Evolutionary conservation across 2,113 vertebrate genomes (phyloP).

Genomic region (Rhegmatorhina hoffmannsi): DNA sequence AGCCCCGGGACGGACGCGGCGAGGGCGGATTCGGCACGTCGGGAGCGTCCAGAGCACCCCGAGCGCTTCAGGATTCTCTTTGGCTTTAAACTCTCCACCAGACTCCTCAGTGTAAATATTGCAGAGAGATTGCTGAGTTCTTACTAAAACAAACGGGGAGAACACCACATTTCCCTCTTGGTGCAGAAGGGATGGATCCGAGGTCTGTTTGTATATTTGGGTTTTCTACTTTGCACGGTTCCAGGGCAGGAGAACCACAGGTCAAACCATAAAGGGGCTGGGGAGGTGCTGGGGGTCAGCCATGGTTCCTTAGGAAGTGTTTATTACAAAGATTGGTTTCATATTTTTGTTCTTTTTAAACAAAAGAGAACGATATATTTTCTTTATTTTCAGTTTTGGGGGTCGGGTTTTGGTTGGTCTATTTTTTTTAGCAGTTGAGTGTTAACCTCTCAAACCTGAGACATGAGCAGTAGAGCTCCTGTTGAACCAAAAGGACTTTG

Average conservation of each 20-base stretch:
- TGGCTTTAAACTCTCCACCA: slow-evolving; percentile 71
- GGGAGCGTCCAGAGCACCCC: too few species aligned
- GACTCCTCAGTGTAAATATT: slow-evolving; percentile 80
- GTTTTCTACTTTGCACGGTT: slow-evolving; percentile 85
- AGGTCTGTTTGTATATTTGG: slow-evolving; percentile 85
- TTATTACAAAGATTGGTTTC: slow-evolving; percentile 65
- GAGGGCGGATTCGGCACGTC: not conserved
- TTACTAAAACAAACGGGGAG: slow-evolving; percentile 66
- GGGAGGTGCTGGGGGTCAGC: slow-evolving; percentile 36
- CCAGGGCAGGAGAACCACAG: slow-evolving; percentile 77
- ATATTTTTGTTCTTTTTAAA: slow-evolving; percentile 59
- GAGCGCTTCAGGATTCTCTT: not conserved
- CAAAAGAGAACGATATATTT: slow-evolving; percentile 14
- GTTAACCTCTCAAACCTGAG: slow-evolving; percentile 54
- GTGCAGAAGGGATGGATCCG: slow-evolving; percentile 72
- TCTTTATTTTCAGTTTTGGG: not conserved
- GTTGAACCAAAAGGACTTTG: slow-evolving; percentile 69
- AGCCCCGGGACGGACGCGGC: not conserved
- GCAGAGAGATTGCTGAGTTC: slow-evolving; percentile 70
- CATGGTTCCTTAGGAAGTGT: slow-evolving; percentile 69
- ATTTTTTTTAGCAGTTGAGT: not conserved
- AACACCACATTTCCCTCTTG: slow-evolving; percentile 78
- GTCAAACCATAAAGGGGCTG: slow-evolving; percentile 13
- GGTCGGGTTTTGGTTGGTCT: not conserved
- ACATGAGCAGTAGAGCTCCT: slow-evolving; percentile 56